Evolutionary conservation across 2,797 vertebrate species (phyloP).

Genomic region (Arrhamphus sclerolepis): DNA sequence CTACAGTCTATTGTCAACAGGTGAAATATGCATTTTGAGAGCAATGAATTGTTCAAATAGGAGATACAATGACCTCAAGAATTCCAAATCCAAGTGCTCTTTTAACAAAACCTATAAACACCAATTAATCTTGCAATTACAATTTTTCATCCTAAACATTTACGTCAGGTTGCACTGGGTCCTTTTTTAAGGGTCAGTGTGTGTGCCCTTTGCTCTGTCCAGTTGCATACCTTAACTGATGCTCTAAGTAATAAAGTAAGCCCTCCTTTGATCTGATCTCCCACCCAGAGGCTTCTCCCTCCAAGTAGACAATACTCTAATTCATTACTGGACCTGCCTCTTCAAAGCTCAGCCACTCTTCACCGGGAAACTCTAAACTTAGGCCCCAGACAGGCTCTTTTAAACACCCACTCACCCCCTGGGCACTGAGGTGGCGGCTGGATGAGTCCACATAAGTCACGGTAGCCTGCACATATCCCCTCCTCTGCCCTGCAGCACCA

Average conservation of each 20-base stretch:
- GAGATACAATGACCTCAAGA: background rate
- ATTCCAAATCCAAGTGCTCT: background rate
- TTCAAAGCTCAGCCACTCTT: constrained; percentile 76
- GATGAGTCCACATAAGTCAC: constrained; percentile 80
- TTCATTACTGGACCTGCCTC: constrained; percentile 78
- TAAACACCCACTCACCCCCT: constrained; percentile 72
- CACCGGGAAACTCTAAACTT: constrained; percentile 76
- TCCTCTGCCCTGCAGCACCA: constrained; percentile 69
- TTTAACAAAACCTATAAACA: background rate
- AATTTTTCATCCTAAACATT: constrained; percentile 22
- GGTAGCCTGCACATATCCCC: constrained; percentile 73
- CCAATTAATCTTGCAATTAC: constrained; percentile 3
- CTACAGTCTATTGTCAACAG: no score
- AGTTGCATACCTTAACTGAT: constrained; percentile 75
- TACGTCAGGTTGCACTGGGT: background rate
- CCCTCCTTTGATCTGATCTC: constrained; percentile 80
- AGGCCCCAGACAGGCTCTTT: constrained; percentile 68
- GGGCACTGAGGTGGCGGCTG: constrained; percentile 77
- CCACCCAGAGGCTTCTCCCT: constrained; percentile 76
- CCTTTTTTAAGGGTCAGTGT: constrained; percentile 59
- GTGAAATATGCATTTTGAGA: no score
- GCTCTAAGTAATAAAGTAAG: constrained; percentile 76
- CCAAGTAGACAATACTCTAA: constrained; percentile 73
- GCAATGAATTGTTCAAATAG: no score
- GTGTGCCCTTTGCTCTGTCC: constrained; percentile 65